A percentile compares a stretch with the other conserved stretches of the same genome.
These are phyloP conservation scores for Morpho helenor DNA, from an alignment of 2,888 invertebrate genomes.

Conservation along the genomic window DNA sequence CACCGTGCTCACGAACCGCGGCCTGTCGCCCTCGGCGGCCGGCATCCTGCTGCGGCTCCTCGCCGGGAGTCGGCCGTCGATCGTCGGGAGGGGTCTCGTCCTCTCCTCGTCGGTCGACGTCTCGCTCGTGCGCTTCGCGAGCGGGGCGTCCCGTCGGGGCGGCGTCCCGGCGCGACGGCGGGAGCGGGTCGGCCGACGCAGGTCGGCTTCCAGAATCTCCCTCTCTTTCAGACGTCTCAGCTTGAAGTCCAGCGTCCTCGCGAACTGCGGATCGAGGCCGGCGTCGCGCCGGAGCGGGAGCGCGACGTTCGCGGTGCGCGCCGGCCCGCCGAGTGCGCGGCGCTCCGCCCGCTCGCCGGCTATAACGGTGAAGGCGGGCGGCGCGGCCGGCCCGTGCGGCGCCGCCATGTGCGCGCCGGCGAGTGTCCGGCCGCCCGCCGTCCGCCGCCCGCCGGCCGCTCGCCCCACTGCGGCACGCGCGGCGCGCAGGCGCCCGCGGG, in stretches of 20 bases:
- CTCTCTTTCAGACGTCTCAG: constrained; percentile 83
- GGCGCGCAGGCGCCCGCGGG: constrained; percentile 51
- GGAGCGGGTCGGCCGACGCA: constrained; percentile 48
- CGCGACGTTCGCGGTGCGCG: constrained; percentile 52
- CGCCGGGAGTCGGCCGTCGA: constrained; percentile 38
- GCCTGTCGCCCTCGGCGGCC: constrained; percentile 50
- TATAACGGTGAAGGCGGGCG: constrained; percentile 50
- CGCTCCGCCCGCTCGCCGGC: constrained; percentile 32
- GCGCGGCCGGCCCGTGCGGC: constrained; percentile 12
- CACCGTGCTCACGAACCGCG: constrained; percentile 89
- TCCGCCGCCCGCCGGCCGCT: constrained; percentile 20
- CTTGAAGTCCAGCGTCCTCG: constrained; percentile 85
- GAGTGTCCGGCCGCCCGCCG: constrained; percentile 34
- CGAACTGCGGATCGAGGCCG: constrained; percentile 78
- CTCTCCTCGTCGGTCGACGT: constrained; percentile 36
- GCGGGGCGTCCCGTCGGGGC: constrained; percentile 25
- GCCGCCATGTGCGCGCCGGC: constrained; percentile 18
- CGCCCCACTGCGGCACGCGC: constrained; percentile 34
- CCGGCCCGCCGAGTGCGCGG: constrained; percentile 15
- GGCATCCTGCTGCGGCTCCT: constrained; percentile 36
- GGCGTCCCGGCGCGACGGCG: constrained; percentile 46
- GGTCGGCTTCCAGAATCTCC: constrained; percentile 59
- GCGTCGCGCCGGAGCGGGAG: constrained; percentile 52
- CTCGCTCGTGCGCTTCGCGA: constrained; percentile 40
- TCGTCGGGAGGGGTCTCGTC: constrained; percentile 36